phyloP scores from a whole-genome alignment of 2,888 invertebrate species.

The Autographa gamma region DNA sequence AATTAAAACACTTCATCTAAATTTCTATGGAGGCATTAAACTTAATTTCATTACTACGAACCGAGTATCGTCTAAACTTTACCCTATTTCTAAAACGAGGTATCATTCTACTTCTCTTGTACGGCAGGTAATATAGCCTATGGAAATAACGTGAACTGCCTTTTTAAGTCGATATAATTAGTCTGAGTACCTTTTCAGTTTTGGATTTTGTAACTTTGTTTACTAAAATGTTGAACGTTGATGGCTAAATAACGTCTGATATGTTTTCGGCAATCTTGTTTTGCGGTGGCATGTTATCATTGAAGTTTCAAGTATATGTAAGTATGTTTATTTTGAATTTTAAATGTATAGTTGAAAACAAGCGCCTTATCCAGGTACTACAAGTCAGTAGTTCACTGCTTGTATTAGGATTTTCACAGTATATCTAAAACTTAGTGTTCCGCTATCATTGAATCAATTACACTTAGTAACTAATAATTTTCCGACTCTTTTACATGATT shows the following conservation, averaged over 20 bases:
- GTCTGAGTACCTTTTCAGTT: background rate
- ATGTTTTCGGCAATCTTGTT: background rate
- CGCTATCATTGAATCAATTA: too few species aligned
- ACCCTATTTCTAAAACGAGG: background rate
- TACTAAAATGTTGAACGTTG: background rate
- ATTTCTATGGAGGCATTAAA: slow-evolving; percentile 3
- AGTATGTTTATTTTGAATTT: too few species aligned
- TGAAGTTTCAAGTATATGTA: background rate
- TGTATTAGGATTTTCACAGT: too few species aligned
- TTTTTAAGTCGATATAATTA: background rate
- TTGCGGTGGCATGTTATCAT: background rate
- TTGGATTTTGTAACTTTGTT: background rate
- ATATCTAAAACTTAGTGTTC: too few species aligned
- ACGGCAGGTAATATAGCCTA: background rate
- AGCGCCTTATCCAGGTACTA: too few species aligned
- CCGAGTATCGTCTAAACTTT: background rate
- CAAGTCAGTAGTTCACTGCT: too few species aligned
- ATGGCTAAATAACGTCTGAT: background rate
- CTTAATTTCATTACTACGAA: background rate
- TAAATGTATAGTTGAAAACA: too few species aligned
- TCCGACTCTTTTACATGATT: too few species aligned
- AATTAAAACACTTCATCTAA: background rate
- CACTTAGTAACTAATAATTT: too few species aligned
- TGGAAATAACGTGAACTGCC: background rate
- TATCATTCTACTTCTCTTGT: background rate